phyloP scores from a whole-genome alignment of 1,140 invertebrate species.

The Drosophila trapezifrons region DNA sequence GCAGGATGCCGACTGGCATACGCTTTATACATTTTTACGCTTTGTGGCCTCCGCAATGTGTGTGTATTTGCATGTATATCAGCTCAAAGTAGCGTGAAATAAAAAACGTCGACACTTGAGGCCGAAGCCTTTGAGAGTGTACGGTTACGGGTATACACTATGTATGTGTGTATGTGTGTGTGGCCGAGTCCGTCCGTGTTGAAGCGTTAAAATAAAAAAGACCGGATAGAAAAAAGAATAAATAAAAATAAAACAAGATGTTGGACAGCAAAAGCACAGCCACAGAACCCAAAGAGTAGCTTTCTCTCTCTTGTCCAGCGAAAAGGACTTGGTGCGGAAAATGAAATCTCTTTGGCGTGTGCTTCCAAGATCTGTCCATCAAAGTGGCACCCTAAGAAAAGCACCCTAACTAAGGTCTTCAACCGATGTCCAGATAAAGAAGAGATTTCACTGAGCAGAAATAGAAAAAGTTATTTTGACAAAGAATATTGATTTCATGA shows the following conservation, averaged over 20 bases:
- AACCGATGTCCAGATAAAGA: conserved; percentile 42
- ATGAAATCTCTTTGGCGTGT: conserved; percentile 19
- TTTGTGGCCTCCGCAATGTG: conserved; percentile 61
- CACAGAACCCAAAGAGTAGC: conserved; percentile 13
- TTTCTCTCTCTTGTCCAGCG: conserved; percentile 4
- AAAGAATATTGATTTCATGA: too few species aligned
- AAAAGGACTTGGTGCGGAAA: conserved; percentile 32
- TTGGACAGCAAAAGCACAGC: conserved; percentile 29
- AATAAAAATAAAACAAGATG: conserved; percentile 40
- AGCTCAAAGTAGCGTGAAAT: conserved; percentile 65
- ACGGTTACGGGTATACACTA: conserved; percentile 6
- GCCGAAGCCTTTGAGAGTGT: conserved; percentile 54
- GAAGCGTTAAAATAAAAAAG: conserved; percentile 51
- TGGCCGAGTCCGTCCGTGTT: conserved; percentile 32
- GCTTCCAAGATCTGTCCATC: conserved; percentile 44
- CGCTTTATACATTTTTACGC: conserved; percentile 76
- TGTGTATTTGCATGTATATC: conserved; percentile 68
- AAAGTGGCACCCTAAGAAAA: conserved; percentile 48
- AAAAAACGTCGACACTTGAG: conserved; percentile 62
- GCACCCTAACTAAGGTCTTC: conserved; percentile 41
- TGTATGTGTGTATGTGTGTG: background rate
- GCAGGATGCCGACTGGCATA: conserved; percentile 36
- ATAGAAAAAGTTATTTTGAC: background rate
- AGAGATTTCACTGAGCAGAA: conserved; percentile 13
- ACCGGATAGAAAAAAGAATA: conserved; percentile 25